Percentiles rank a stretch among this genome's conserved stretches.
Evolutionary conservation across 2,113 vertebrate genomes (phyloP).

Genomic region (Scortum barcoo): DNA sequence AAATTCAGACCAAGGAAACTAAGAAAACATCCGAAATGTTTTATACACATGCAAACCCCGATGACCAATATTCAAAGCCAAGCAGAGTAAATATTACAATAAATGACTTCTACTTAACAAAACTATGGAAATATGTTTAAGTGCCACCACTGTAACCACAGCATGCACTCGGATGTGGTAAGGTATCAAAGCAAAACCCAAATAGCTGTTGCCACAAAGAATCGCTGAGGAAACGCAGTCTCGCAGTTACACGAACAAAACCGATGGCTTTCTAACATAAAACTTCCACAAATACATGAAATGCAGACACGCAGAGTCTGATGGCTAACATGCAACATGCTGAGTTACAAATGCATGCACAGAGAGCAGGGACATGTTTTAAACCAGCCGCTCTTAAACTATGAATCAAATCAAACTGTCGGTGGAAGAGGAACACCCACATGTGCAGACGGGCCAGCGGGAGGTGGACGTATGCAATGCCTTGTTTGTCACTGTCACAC

Average conservation of each 20-base stretch:
- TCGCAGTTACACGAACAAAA: slow-evolving; percentile 19
- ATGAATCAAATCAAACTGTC: not conserved
- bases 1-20: not conserved
- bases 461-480: not conserved
- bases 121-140: slow-evolving; percentile 15
- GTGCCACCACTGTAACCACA: not conserved
- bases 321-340: slow-evolving; percentile 34
- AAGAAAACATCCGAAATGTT: not conserved
- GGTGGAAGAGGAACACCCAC: not conserved
- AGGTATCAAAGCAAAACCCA: slow-evolving; percentile 30
- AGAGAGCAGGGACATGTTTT: not conserved
- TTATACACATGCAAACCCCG: not conserved
- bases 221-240: not conserved
- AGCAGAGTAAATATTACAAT: not conserved
- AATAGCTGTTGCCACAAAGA: slow-evolving; percentile 23
- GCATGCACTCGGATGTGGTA: slow-evolving; percentile 5
- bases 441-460: not conserved
- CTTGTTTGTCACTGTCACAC: slow-evolving; percentile 43
- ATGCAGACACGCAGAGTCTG: slow-evolving; percentile 7
- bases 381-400: slow-evolving; percentile 21
- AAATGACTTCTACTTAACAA: slow-evolving; percentile 5
- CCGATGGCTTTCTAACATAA: not conserved
- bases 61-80: not conserved
- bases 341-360: not conserved
- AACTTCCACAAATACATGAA: slow-evolving; percentile 22